Evolutionary conservation across 2,888 invertebrate species (phyloP).

Genomic region (Scelioninae gen. 2): DNA sequence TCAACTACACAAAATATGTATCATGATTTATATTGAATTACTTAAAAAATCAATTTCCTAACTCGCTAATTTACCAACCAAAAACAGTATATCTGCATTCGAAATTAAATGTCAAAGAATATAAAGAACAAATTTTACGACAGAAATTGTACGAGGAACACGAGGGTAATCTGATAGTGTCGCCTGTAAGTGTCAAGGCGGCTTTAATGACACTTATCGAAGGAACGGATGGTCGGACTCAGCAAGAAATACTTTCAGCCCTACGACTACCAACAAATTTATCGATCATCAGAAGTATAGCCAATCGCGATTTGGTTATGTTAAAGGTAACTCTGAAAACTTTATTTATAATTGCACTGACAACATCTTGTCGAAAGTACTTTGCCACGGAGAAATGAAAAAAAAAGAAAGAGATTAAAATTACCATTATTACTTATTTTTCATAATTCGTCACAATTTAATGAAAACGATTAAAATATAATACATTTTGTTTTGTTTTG

Average conservation of each 20-base stretch:
- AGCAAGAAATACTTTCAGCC: constrained; percentile 78
- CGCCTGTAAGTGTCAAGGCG: constrained; percentile 82
- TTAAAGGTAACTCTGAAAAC: constrained; percentile 69
- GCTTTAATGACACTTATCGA: constrained; percentile 80
- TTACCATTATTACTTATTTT: no score
- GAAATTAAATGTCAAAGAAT: background rate
- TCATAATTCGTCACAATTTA: no score
- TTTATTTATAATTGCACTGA: constrained; percentile 1
- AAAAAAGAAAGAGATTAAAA: no score
- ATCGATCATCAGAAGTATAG: constrained; percentile 61
- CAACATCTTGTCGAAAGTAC: no score
- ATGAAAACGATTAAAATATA: no score
- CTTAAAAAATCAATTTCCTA: no score
- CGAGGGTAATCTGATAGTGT: constrained; percentile 79
- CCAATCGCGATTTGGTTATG: constrained; percentile 65
- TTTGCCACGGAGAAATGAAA: no score
- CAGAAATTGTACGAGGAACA: constrained; percentile 58
- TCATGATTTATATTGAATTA: no score
- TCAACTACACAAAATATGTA: no score
- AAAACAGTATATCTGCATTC: background rate
- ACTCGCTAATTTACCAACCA: background rate
- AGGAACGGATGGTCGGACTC: constrained; percentile 79
- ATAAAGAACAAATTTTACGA: background rate
- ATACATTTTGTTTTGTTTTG: no score
- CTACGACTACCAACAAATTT: constrained; percentile 77